Conservation (phyloP, 2,888 invertebrate genomes). For the Lagria hirta region DNA sequence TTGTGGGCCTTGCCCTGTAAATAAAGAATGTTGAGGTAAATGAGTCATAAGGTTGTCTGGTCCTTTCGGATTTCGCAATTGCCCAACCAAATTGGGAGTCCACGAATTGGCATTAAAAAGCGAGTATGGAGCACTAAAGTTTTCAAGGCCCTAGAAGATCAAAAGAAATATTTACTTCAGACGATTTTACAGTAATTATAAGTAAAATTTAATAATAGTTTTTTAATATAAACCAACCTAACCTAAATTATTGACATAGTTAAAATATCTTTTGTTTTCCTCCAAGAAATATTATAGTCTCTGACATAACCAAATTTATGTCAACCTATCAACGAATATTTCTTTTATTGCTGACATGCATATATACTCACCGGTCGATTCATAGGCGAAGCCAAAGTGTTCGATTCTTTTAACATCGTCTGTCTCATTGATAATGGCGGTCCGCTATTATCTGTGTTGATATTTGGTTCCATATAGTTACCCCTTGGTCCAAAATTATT, state of each 20-base stretch:
- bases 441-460: conserved; percentile 21
- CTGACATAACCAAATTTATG: too few relatives aligned
- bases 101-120: conserved; percentile 52
- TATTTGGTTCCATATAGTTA: conserved; percentile 16
- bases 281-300: too few relatives aligned
- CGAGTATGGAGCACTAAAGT: conserved; percentile 47
- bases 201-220: too few relatives aligned
- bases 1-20: conserved; percentile 72
- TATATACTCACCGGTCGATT: too few relatives aligned
- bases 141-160: conserved; percentile 21
- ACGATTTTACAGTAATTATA: too few relatives aligned
- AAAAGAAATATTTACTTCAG: conserved; percentile 2
- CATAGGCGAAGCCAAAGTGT: conserved; percentile 16
- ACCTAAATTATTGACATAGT: too few relatives aligned
- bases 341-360: too few relatives aligned
- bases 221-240: too few relatives aligned
- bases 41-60: conserved; percentile 27
- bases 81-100: conserved; percentile 49
- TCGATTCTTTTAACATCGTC: conserved; percentile 52
- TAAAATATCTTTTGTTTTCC: too few relatives aligned
- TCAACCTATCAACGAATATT: too few relatives aligned
- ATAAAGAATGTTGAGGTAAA: conserved; percentile 61
- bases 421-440: conserved; percentile 48
- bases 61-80: conserved; percentile 38
- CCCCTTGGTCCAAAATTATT: conserved; percentile 25